Conservation (phyloP, 2,113 vertebrate species). For the Noturus placidus region DNA sequence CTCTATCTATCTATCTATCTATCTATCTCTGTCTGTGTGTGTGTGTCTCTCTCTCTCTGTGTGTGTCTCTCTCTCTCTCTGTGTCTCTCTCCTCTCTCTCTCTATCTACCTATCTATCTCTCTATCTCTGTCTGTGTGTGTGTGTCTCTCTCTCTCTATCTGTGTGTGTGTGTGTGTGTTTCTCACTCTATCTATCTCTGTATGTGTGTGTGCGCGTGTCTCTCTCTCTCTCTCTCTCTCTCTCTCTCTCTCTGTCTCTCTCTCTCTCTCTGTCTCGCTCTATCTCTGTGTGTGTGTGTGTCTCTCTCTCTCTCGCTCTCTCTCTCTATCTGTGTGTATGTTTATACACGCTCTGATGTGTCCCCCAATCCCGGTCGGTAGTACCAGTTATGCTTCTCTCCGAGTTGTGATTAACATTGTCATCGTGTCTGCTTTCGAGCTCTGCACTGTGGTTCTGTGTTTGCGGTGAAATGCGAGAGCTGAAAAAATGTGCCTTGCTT, state of each 20-base stretch:
- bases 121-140: background rate
- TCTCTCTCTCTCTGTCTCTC: too few relatives aligned
- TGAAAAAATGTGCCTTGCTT: slow-evolving; percentile 30
- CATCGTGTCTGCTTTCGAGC: slow-evolving; percentile 55
- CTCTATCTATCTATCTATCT: too few relatives aligned
- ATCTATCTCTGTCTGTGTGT: background rate
- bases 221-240: background rate
- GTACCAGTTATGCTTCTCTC: background rate
- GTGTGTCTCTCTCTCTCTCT: too few relatives aligned
- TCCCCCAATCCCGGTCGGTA: background rate
- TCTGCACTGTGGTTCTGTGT: slow-evolving; percentile 59
- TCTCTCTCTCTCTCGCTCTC: background rate
- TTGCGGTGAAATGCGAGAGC: slow-evolving; percentile 42
- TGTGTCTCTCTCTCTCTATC: background rate
- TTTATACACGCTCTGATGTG: background rate
- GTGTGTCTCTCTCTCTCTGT: background rate
- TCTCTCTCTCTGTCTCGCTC: too few relatives aligned
- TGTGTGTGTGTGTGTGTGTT: slow-evolving; percentile 1
- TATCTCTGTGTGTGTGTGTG: slow-evolving; percentile 10
- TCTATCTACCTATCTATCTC: too few relatives aligned
- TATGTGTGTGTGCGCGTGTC: slow-evolving; percentile 6
- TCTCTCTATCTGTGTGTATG: background rate
- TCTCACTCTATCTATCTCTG: too few relatives aligned
- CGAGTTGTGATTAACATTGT: slow-evolving; percentile 54
- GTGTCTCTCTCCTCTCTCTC: background rate